Conservation (phyloP, 2,888 invertebrate genomes). For the Drosophila stalkeri region DNA sequence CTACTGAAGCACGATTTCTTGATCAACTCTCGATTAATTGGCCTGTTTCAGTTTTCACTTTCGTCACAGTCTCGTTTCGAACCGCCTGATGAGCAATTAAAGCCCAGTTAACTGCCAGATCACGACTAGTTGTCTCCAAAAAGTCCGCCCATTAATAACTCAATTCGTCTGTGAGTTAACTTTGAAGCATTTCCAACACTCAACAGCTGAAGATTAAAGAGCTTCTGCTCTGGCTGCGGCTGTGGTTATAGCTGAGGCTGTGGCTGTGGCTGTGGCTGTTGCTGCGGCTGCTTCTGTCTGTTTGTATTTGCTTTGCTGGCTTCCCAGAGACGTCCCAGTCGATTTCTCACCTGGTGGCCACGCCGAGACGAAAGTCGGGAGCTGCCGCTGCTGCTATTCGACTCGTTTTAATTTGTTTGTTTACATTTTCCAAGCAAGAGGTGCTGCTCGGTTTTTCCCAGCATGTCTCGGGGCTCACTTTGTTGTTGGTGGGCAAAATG, state of each 20-base stretch:
- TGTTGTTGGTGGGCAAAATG: constrained; percentile 56
- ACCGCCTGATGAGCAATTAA: constrained; percentile 42
- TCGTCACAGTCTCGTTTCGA: constrained; percentile 42
- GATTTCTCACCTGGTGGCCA: constrained; percentile 74
- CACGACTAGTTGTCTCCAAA: constrained; percentile 61
- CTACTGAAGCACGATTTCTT: constrained; percentile 24
- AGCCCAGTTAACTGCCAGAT: constrained; percentile 54
- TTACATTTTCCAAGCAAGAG: constrained; percentile 67
- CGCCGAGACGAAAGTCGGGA: constrained; percentile 26
- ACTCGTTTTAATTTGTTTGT: constrained; percentile 80
- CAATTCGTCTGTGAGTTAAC: constrained; percentile 34
- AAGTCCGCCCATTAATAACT: constrained; percentile 49
- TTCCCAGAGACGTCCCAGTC: constrained; percentile 50
- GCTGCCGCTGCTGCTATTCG: constrained; percentile 46
- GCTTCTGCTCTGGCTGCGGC: constrained; percentile 43
- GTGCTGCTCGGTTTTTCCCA: constrained; percentile 59
- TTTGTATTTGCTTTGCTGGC: constrained; percentile 47
- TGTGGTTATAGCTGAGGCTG: neutral
- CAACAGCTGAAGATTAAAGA: constrained; percentile 69
- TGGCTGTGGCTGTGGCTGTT: constrained; percentile 39
- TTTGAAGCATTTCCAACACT: constrained; percentile 48
- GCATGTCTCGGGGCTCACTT: constrained; percentile 49
- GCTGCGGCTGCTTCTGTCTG: constrained; percentile 47
- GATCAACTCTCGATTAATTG: constrained; percentile 23
- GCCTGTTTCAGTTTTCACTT: constrained; percentile 16